phyloP scores from a whole-genome alignment of 1,140 invertebrate species.

The Cyphomyrmex costatus region DNA sequence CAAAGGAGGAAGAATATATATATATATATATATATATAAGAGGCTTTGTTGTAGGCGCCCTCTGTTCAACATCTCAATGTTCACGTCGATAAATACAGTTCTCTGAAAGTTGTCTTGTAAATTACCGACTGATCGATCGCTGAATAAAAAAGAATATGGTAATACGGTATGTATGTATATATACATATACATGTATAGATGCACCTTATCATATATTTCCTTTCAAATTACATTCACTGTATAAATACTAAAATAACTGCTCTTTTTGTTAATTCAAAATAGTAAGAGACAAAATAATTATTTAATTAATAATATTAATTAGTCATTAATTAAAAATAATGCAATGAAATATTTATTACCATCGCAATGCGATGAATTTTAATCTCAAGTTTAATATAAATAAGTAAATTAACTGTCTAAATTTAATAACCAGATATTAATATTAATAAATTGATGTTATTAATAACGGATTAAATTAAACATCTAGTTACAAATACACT shows the following conservation, averaged over 20 bases:
- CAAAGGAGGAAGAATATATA: background rate
- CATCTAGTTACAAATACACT: background rate
- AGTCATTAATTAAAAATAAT: too few relatives aligned
- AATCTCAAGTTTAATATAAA: background rate
- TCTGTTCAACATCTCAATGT: constrained; percentile 14
- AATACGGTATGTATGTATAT: background rate
- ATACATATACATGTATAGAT: background rate
- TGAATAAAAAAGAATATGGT: background rate
- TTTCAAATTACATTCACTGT: background rate
- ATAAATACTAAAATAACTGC: background rate
- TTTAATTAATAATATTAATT: too few relatives aligned
- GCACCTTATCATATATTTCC: background rate
- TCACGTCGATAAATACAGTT: constrained; percentile 21
- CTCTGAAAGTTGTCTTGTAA: background rate
- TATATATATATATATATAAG: too few relatives aligned
- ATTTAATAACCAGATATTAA: background rate
- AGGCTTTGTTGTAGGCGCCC: constrained; percentile 42
- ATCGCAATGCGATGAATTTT: background rate
- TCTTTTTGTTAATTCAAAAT: constrained; percentile 9
- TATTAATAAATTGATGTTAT: background rate
- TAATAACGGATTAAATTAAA: background rate
- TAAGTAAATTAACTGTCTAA: background rate
- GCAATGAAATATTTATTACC: background rate
- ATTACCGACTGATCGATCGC: constrained; percentile 17
- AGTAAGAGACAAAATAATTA: background rate